Evolutionary conservation across 2,888 invertebrate species (phyloP), one percentile per base, ranked within the genome.

Genomic region (Tholera decimalis): DNA sequence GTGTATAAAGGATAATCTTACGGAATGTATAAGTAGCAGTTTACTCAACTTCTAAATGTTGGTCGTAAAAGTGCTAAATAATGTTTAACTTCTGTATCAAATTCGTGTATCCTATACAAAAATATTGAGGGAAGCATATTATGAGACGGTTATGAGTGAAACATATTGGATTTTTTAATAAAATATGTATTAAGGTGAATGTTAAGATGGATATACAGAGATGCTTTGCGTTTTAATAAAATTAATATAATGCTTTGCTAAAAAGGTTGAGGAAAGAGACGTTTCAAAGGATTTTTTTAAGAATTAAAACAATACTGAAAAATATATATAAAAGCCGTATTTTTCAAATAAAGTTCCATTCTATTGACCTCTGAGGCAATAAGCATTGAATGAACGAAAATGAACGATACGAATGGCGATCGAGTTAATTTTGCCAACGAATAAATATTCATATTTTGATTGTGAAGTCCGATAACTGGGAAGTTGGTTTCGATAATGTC

Each of bases 391-490:
- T 53, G 75, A 70, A 74, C 68, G 65, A 71, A 72, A 79, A 72
- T 67, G 68, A 64, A 70, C 61, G 49, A 57, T 67, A 77, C 64
- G 51, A 76, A 69, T 61, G 59, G 49, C 64, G 50, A 71, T 58
- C 74, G 57, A 83, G 73, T 81, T 81, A 81, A 77, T 83, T 78
- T 81, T 37, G 58, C 53, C 28, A 61, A 56, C 63, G 50, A 81
- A 77, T 78, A 77, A 83, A 82, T 83, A 83, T 83, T 82, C 68
- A 83, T 76, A 78, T 78, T 82, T 82, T 67, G 78, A 83, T 82
- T 73, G 61, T 59, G 74, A 72, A 81, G 76, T 67, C 60, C 26
- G 82, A 83, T 80, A 83, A 68, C 78, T 65, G 69, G 57, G 66
- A 73, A 78, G 72, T 81, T 69, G 67, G 51, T 18, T 37, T 68